Percentiles rank a stretch among this genome's conserved stretches.
phyloP scores from a whole-genome alignment of 2,113 vertebrate genomes.

The Heterochromis multidens region DNA sequence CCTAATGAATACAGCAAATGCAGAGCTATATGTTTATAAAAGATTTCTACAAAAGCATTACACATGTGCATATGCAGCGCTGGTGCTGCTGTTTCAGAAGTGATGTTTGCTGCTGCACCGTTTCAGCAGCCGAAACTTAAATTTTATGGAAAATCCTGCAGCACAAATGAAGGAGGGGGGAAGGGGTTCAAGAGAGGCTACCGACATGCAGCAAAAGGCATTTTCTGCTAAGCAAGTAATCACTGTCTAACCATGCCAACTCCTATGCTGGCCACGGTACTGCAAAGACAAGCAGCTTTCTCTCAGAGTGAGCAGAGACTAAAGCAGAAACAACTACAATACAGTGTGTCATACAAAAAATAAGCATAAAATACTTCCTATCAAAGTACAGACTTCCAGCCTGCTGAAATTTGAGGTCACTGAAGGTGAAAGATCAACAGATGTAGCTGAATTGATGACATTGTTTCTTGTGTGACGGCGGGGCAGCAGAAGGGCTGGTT shows the following conservation, averaged over 20 bases:
- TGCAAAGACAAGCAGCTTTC: background rate
- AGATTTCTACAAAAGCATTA: background rate
- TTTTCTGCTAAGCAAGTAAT: slow-evolving; percentile 33
- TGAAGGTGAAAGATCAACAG: background rate
- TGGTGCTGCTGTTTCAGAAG: background rate
- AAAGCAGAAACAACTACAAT: background rate
- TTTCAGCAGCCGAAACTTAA: background rate
- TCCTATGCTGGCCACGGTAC: background rate
- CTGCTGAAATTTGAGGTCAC: background rate
- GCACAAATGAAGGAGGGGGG: slow-evolving; percentile 10
- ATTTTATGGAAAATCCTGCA: slow-evolving; percentile 51
- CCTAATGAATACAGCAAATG: background rate
- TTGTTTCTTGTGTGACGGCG: background rate
- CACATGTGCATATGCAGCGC: background rate
- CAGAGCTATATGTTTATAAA: background rate
- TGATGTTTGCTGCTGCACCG: background rate
- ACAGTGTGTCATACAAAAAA: background rate
- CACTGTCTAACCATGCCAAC: slow-evolving; percentile 24
- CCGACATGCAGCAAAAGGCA: background rate
- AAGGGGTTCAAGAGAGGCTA: background rate
- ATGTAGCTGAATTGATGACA: background rate
- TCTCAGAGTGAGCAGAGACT: background rate
- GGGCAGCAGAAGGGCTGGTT: background rate
- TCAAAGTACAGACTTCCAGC: background rate
- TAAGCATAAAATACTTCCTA: background rate